Evolutionary conservation across 2,113 vertebrate genomes (phyloP).

Genomic region (Pachyramphus minor): DNA sequence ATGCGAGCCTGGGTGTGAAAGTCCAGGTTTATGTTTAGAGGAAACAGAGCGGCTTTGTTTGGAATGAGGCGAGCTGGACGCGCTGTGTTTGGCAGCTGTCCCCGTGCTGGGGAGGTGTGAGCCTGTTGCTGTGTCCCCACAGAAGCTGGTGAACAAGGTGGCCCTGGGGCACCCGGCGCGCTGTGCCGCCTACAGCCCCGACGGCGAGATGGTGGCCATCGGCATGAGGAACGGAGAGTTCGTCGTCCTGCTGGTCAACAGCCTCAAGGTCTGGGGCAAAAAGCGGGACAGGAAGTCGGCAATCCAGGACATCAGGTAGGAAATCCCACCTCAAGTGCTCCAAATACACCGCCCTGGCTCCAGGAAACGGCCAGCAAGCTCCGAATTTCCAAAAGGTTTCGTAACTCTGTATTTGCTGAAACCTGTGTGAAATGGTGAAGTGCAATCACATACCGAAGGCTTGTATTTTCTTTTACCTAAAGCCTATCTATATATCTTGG

Average conservation of each 20-base stretch:
- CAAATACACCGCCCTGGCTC: background rate
- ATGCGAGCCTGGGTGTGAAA: background rate
- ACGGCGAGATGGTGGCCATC: conserved; percentile 93
- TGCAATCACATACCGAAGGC: background rate
- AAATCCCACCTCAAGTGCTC: background rate
- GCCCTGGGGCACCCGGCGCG: conserved; percentile 87
- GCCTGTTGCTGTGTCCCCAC: background rate
- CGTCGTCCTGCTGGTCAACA: conserved; percentile 88
- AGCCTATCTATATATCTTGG: background rate
- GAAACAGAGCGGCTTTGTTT: background rate
- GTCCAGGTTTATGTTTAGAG: background rate
- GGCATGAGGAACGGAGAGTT: conserved; percentile 98
- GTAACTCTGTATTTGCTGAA: accelerated
- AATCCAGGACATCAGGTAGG: conserved; percentile 92
- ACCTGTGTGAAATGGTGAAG: background rate
- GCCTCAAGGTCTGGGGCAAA: conserved; percentile 94
- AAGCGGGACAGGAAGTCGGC: conserved; percentile 92
- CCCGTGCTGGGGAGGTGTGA: background rate
- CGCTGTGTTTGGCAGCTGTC: background rate
- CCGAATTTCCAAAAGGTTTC: background rate
- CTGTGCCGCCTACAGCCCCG: conserved; percentile 88
- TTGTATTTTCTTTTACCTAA: background rate
- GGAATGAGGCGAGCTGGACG: background rate
- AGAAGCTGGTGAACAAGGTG: conserved; percentile 97
- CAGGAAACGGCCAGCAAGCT: accelerated